A percentile compares a stretch with the other conserved stretches of the same genome.
These are phyloP conservation scores for Paratilapia polleni DNA, from an alignment of 2,113 vertebrate species.

Conservation along the genomic window DNA sequence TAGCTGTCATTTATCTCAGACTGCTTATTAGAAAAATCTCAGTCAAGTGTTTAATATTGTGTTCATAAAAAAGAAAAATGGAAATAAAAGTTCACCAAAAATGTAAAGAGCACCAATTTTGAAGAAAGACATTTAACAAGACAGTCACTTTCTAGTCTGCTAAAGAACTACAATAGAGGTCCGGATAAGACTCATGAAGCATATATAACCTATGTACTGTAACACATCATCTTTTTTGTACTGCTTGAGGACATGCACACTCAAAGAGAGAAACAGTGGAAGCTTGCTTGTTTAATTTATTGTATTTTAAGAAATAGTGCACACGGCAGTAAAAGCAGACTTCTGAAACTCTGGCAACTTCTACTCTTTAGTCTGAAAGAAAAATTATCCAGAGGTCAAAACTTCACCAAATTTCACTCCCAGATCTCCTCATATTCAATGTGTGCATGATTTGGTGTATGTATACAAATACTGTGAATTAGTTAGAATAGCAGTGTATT, in stretches of 20 bases:
- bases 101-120: neutral
- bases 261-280: neutral
- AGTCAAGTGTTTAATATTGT: neutral
- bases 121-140: neutral
- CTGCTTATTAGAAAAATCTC: neutral
- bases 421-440: neutral
- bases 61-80: neutral
- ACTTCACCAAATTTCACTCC: neutral
- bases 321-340: neutral
- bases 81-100: neutral
- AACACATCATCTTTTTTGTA: neutral
- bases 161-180: neutral
- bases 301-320: neutral
- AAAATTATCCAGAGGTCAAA: neutral
- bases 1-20: neutral
- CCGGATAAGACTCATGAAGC: no score
- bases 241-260: neutral
- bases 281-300: neutral
- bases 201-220: neutral
- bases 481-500: rapidly evolving
- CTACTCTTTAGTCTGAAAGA: neutral
- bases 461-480: neutral
- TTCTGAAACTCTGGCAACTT: neutral
- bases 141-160: rapidly evolving
- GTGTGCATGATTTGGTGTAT: neutral